A percentile compares a stretch with the other conserved stretches of the same genome.
Conservation (phyloP, 2,888 invertebrate species). For the Chrysopilus asiliformis region DNA sequence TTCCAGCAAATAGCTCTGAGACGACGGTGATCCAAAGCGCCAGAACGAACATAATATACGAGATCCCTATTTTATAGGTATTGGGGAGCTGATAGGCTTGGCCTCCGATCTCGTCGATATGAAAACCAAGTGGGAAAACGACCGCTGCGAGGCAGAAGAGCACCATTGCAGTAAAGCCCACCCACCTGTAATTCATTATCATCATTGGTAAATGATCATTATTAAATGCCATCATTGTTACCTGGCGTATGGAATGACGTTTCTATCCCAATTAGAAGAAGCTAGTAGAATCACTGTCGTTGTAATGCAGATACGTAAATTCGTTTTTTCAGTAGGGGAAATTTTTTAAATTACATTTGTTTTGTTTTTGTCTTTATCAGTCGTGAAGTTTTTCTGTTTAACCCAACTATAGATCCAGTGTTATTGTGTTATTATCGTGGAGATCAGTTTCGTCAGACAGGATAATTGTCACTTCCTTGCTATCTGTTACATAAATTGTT, state of each 20-base stretch:
- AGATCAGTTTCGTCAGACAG: too few relatives aligned
- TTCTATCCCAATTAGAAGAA: conserved; percentile 81
- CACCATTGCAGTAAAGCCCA: conserved; percentile 92
- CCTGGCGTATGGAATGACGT: conserved; percentile 83
- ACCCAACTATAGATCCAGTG: too few relatives aligned
- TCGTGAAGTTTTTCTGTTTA: too few relatives aligned
- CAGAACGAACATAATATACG: conserved; percentile 91
- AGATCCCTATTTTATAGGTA: conserved; percentile 89
- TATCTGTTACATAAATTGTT: too few relatives aligned
- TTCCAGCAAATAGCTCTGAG: conserved; percentile 91
- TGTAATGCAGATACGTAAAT: conserved; percentile 69
- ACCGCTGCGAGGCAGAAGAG: conserved; percentile 91
- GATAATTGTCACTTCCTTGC: too few relatives aligned
- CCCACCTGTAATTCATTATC: too few relatives aligned
- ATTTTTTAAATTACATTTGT: not conserved
- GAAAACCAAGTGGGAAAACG: conserved; percentile 92
- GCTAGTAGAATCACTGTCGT: conserved; percentile 77
- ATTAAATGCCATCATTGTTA: too few relatives aligned
- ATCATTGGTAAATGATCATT: too few relatives aligned
- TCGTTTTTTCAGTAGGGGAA: not conserved
- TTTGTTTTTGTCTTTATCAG: too few relatives aligned
- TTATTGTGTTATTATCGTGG: too few relatives aligned
- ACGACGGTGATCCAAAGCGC: conserved; percentile 94
- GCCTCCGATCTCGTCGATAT: conserved; percentile 90
- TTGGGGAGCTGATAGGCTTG: conserved; percentile 91